These are phyloP conservation scores for Parasteatoda tepidariorum DNA, from an alignment of 1,140 invertebrate genomes.

Conservation along the genomic window DNA sequence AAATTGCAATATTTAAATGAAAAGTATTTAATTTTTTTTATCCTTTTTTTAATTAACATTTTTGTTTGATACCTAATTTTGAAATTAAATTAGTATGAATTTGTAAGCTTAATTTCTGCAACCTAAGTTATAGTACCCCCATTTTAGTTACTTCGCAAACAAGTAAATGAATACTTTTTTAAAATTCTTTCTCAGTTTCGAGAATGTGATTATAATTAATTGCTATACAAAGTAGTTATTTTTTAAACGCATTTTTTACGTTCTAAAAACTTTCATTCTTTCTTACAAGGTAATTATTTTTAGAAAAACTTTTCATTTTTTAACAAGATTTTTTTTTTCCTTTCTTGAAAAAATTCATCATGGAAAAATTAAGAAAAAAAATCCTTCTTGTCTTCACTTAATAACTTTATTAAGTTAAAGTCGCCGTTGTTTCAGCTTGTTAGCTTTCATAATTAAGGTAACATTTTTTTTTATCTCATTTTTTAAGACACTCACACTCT, in stretches of 20 bases:
- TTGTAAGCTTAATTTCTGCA: too few relatives aligned
- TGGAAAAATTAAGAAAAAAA: conserved; percentile 4
- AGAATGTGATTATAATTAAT: neutral
- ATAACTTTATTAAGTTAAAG: conserved; percentile 60
- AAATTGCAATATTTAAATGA: too few relatives aligned
- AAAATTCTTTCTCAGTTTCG: neutral
- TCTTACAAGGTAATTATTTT: neutral
- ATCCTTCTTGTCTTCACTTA: conserved; percentile 37
- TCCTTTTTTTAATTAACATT: too few relatives aligned
- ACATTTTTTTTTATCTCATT: conserved; percentile 16
- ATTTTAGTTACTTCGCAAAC: too few relatives aligned
- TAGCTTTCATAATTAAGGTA: conserved; percentile 53
- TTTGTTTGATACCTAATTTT: too few relatives aligned
- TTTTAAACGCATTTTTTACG: neutral
- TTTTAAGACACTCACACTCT: conserved; percentile 14
- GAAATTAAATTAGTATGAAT: too few relatives aligned
- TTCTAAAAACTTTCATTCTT: neutral
- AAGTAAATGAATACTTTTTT: neutral
- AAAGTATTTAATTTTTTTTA: too few relatives aligned
- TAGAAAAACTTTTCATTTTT: conserved; percentile 1
- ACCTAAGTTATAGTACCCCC: too few relatives aligned
- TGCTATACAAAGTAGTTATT: neutral
- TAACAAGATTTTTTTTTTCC: conserved; percentile 8
- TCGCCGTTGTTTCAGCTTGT: conserved; percentile 47
- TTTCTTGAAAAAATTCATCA: conserved; percentile 2